Evolutionary conservation across 2,113 vertebrate species (phyloP).

Genomic region (Cyanocitta stelleri): DNA sequence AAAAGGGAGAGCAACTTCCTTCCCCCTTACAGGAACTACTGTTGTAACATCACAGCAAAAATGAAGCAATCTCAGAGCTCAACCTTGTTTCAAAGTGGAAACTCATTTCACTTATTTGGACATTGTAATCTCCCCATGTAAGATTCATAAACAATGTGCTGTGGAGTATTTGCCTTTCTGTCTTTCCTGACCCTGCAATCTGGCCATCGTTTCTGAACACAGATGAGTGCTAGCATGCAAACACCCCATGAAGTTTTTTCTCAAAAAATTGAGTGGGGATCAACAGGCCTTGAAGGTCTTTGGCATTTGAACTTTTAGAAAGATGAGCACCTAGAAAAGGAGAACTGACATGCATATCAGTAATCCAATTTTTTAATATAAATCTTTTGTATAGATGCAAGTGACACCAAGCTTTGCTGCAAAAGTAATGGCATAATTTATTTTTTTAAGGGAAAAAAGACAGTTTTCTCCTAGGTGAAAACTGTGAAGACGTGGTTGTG

Average conservation of each 20-base stretch:
- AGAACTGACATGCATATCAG: background rate
- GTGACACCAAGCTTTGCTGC: background rate
- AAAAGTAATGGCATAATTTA: background rate
- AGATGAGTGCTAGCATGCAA: rapidly evolving
- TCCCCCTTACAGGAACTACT: background rate
- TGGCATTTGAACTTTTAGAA: background rate
- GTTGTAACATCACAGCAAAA: background rate
- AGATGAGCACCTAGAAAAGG: background rate
- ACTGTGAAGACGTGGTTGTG: background rate
- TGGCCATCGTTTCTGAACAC: background rate
- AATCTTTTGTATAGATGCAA: background rate
- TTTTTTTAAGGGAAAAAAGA: background rate
- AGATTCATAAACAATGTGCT: background rate
- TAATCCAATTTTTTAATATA: background rate
- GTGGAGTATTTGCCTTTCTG: background rate
- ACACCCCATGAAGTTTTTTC: background rate
- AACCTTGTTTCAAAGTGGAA: background rate
- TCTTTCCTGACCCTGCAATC: background rate
- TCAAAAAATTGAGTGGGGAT: background rate
- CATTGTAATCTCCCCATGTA: background rate
- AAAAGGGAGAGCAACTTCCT: background rate
- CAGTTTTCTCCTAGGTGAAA: background rate
- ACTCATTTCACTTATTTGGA: background rate
- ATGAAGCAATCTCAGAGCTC: background rate
- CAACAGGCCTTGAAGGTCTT: background rate